Percentiles rank a stretch among this genome's conserved stretches.
Evolutionary conservation across 2,113 vertebrate genomes (phyloP).

Genomic region (Rhabdomys dilectus): DNA sequence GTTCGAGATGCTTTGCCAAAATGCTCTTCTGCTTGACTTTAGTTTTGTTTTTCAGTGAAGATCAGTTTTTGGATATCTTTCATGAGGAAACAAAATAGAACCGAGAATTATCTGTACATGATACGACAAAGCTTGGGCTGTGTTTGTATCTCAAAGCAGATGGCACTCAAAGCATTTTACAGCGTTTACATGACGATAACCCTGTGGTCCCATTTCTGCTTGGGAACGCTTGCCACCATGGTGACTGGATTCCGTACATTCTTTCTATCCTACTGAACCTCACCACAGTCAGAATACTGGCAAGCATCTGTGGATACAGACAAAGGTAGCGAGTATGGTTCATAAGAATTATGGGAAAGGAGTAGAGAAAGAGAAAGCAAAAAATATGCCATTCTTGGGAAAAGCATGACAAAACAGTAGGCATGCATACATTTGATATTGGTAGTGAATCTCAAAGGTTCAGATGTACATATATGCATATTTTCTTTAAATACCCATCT

Average conservation of each 20-base stretch:
- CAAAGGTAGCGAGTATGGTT: neutral
- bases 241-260: neutral
- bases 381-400: neutral
- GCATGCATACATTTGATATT: neutral
- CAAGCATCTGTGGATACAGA: neutral
- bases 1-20: conserved; percentile 69
- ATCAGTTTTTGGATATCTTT: conserved; percentile 67
- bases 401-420: neutral
- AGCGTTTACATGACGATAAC: neutral
- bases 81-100: conserved; percentile 47
- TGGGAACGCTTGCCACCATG: neutral
- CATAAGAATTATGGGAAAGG: neutral
- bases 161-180: neutral
- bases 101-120: neutral
- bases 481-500: neutral
- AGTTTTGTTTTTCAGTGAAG: conserved; percentile 64
- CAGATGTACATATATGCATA: neutral
- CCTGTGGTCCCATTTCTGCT: neutral
- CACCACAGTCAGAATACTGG: neutral
- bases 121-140: neutral
- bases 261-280: neutral
- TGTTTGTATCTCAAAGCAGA: neutral
- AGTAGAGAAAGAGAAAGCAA: neutral
- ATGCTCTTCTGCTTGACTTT: conserved; percentile 65
- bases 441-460: neutral